phyloP scores from a whole-genome alignment of 2,888 invertebrate genomes.

The Ceramica pisi region DNA sequence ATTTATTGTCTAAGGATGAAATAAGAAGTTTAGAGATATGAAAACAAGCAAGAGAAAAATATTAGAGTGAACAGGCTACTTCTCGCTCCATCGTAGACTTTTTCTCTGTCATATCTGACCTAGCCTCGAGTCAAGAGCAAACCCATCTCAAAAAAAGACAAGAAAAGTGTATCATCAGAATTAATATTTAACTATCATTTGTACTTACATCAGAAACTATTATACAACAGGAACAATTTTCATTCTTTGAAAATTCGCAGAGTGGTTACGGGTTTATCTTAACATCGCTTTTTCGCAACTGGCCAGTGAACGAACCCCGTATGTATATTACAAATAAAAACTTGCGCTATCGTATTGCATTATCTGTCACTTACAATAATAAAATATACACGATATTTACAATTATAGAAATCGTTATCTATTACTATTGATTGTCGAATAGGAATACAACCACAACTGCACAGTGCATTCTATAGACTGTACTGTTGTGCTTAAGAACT shows the following conservation, averaged over 20 bases:
- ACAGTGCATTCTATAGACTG: slow-evolving; percentile 37
- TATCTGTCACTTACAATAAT: slow-evolving; percentile 62
- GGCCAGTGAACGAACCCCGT: slow-evolving; percentile 25
- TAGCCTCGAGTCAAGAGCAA: no score
- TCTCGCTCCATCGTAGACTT: no score
- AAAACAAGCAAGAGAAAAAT: not conserved
- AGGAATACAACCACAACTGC: slow-evolving; percentile 66
- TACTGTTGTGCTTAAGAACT: slow-evolving; percentile 18
- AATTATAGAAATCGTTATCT: slow-evolving; percentile 64
- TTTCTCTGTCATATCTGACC: no score
- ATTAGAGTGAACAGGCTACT: no score
- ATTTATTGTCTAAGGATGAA: not conserved
- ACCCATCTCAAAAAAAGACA: no score
- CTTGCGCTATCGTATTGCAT: slow-evolving; percentile 68
- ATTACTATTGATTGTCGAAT: slow-evolving; percentile 67
- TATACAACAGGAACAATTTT: slow-evolving; percentile 13
- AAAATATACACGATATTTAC: slow-evolving; percentile 80
- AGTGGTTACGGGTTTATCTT: not conserved
- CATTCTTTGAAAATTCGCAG: not conserved
- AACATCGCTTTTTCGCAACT: not conserved
- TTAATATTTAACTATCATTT: slow-evolving; percentile 22
- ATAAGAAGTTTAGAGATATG: not conserved
- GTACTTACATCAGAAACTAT: slow-evolving; percentile 45
- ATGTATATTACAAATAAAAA: slow-evolving; percentile 49
- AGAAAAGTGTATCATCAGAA: not conserved